Percentiles rank a stretch among this genome's conserved stretches.
Evolutionary conservation across 1,140 invertebrate species (phyloP).

Genomic region (Dysdera silvatica): DNA sequence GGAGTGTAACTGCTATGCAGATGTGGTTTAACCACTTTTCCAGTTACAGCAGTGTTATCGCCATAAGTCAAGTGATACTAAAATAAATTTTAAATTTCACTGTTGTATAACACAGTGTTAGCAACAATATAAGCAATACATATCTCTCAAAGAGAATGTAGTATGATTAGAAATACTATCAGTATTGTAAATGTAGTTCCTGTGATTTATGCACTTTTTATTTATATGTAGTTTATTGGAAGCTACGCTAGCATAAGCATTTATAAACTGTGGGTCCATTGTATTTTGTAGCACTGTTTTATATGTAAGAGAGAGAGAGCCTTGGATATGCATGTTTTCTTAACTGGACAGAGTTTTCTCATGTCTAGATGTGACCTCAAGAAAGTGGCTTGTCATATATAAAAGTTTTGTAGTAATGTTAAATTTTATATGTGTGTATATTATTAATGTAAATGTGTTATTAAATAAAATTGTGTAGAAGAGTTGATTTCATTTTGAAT

Average conservation of each 20-base stretch:
- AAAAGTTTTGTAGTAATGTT: constrained; percentile 31
- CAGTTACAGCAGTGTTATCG: constrained; percentile 17
- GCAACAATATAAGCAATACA: constrained; percentile 25
- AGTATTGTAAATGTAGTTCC: constrained; percentile 31
- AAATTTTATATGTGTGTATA: constrained; percentile 29
- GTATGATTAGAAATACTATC: constrained; percentile 25
- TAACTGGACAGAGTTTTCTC: constrained; percentile 27
- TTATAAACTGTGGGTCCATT: constrained; percentile 31
- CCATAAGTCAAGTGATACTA: constrained; percentile 16
- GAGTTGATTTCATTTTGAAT: too few species aligned
- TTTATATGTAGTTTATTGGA: constrained; percentile 24
- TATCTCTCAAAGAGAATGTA: constrained; percentile 29
- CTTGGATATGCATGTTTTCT: constrained; percentile 26
- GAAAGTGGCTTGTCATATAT: constrained; percentile 30
- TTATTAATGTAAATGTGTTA: constrained; percentile 30
- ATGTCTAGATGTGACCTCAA: constrained; percentile 31
- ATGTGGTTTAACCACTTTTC: constrained; percentile 27
- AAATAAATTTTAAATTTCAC: constrained; percentile 22
- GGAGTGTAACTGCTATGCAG: constrained; percentile 24
- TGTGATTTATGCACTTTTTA: constrained; percentile 26
- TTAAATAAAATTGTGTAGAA: constrained; percentile 30
- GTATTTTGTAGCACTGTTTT: constrained; percentile 30
- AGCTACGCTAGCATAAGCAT: constrained; percentile 26
- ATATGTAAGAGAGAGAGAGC: constrained; percentile 28
- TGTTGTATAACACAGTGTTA: constrained; percentile 14